Evolutionary conservation across 2,113 vertebrate genomes (phyloP).

Genomic region (Syngnathoides biaculeatus): DNA sequence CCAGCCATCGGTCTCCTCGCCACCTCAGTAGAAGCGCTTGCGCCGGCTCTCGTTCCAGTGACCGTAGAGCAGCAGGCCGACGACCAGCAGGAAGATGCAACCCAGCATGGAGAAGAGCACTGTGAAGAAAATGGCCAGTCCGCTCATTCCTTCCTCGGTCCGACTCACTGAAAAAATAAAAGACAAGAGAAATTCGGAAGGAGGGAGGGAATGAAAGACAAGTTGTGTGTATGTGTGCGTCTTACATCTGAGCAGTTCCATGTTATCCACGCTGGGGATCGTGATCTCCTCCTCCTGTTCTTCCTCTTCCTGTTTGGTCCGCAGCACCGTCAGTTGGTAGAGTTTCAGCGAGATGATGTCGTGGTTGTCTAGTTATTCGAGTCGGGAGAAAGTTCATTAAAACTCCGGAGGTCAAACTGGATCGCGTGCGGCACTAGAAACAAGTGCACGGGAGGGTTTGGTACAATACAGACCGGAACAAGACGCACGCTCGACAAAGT

Average conservation of each 20-base stretch:
- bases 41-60: conserved; percentile 91
- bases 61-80: conserved; percentile 85
- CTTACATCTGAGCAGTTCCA: conserved; percentile 79
- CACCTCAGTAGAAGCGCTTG: conserved; percentile 91
- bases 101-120: conserved; percentile 91
- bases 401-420: too few species aligned
- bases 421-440: too few species aligned
- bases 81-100: conserved; percentile 83
- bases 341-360: conserved; percentile 92
- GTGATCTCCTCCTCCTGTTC: conserved; percentile 81
- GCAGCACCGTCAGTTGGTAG: conserved; percentile 87
- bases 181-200: not conserved
- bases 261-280: conserved; percentile 87
- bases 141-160: conserved; percentile 77
- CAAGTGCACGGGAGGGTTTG: too few species aligned
- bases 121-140: conserved; percentile 84
- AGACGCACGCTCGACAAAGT: too few species aligned
- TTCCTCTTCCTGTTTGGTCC: conserved; percentile 78
- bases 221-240: not conserved
- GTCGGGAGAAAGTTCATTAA: conserved; percentile 1
- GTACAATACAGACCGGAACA: too few species aligned
- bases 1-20: too few species aligned
- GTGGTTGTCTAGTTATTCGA: conserved; percentile 82
- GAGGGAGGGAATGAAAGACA: not conserved
- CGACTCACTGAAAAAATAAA: conserved; percentile 68